Base-by-base conservation (phyloP, 1,140 invertebrate species). In the Drosophila aff. region DNA sequence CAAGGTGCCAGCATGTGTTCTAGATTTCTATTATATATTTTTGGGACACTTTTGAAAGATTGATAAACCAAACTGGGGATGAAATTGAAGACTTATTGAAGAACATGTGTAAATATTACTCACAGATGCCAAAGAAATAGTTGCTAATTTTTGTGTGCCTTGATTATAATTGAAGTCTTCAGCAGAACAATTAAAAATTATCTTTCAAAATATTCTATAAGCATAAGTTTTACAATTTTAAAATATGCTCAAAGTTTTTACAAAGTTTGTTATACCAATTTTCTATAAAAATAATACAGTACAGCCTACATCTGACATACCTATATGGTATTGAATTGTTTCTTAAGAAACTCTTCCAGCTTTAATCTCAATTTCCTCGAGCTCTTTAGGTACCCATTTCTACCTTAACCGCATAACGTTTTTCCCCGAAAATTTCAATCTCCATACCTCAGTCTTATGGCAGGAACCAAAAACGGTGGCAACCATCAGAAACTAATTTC, bases 401-500 rank as follows among this genome's bases (percentile, higher is more conserved):
- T n/a, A 16, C 16, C 18, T 26, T 6, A n/a, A 8, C 23, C 26
- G 8, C 60, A 21, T 33, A 18, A 23, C 31, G 47, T 40, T 68
- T 62, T 53, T 18, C 10, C 11, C 11, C 38, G 36, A 43, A 36
- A 43, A 36, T 50, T 52, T 43, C 69, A 72, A 72, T 72, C 52
- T 72, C 38, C 38, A 38, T 60, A 15, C 38, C 28, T 21, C 46
- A 26, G 63, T 62, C 44, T 43, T 69, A n/a, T 47, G 66, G 31
- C 40, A 18, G 33, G 21, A n/a, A 36, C 33, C n/a, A n/a, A 18
- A 66, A 53, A 66, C 31, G 49, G 40, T 71, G 41, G 66, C 63
- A 44, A 59, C 26, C 76, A 76, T 81, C 83, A 62, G 57, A 85
- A 84, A 85, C 82, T 85, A 84, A 85, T 84, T 84, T 85, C 78